Evolutionary conservation across 2,888 invertebrate genomes (phyloP), one percentile per base, ranked within the genome.

Genomic region (Hymenopus coronatus): DNA sequence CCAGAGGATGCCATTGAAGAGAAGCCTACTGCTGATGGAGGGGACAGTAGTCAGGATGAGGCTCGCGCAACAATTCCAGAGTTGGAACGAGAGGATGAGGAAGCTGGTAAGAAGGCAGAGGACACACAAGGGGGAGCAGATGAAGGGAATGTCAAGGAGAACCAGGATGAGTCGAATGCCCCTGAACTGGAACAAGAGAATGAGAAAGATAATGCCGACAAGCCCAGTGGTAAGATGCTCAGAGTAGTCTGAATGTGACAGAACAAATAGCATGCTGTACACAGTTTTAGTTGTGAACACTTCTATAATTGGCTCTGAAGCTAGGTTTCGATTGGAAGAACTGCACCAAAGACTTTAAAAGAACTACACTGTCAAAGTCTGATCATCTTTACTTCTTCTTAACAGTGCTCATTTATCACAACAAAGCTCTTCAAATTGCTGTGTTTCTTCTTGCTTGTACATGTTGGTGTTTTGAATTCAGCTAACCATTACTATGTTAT

Each of bases 21-120:
- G 89, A 93, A 93, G 30, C 92, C 93, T 0, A 93, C 93, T 84
- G 93, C 93, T 81, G 93, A 92, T 25, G 93, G 93, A 2, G 93
- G 93, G 85, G 93, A 93, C 87, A 93, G 93, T 88, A 93, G 93
- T 90, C 93, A 93, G 88, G 93, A 93, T 85, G 93, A 93, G 86
- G 93, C 93, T 20, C 92, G 92, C 27, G 92, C 92, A 14, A 92
- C 92, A 54, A 92, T 88, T 46, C 87, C 89, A 46, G 87, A 88
- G 28, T 28, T 88, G 82, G 92, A 92, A 89, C 92, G 92, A 90
- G 92, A 92, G 82, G 93, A 93, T 84, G 94, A 94, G 91, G 94
- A 95, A 91, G 94, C 82, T 82, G 87, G 87, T 87, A 87, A 87
- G 87, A 87, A 82, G 87, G 82, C 87, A 87, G 87, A 87, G 82